Conservation (phyloP, 2,797 vertebrate genomes). For the Hoplostethus mediterraneus region DNA sequence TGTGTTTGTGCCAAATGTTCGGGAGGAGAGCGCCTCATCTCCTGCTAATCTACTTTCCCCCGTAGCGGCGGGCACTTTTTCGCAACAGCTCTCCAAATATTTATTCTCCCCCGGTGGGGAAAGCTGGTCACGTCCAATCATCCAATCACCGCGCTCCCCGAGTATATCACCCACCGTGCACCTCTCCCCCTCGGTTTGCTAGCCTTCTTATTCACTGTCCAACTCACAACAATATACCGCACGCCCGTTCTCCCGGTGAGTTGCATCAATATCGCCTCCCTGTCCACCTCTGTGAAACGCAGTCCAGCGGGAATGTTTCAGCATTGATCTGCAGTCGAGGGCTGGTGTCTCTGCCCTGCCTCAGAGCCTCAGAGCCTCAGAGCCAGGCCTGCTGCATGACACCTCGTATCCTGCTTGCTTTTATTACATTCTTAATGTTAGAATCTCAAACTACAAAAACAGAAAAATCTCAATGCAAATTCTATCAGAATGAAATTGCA, state of each 20-base stretch:
- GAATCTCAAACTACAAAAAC: too few species aligned
- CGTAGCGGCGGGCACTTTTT: too few species aligned
- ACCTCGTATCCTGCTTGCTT: too few species aligned
- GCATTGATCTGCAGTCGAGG: background rate
- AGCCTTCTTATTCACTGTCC: conserved; percentile 36
- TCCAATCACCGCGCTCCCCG: background rate
- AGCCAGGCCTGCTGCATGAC: background rate
- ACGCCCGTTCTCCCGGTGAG: background rate
- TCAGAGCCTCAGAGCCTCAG: background rate
- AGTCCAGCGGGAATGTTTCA: conserved; percentile 3
- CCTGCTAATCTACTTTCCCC: too few species aligned
- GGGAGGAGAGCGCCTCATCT: too few species aligned
- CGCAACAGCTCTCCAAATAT: background rate
- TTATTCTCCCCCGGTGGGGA: background rate
- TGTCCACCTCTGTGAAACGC: conserved; percentile 21
- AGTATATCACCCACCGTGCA: background rate
- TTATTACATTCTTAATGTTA: too few species aligned
- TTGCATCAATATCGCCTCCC: background rate
- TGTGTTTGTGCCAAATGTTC: too few species aligned
- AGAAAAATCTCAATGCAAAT: too few species aligned
- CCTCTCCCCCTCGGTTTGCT: conserved; percentile 10
- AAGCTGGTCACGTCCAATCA: background rate
- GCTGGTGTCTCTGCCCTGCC: background rate
- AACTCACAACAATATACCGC: conserved; percentile 34
- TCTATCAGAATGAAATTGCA: too few species aligned